These are phyloP conservation scores for Enteromius treurensis DNA, from an alignment of 2,797 vertebrate genomes.

Conservation along the genomic window DNA sequence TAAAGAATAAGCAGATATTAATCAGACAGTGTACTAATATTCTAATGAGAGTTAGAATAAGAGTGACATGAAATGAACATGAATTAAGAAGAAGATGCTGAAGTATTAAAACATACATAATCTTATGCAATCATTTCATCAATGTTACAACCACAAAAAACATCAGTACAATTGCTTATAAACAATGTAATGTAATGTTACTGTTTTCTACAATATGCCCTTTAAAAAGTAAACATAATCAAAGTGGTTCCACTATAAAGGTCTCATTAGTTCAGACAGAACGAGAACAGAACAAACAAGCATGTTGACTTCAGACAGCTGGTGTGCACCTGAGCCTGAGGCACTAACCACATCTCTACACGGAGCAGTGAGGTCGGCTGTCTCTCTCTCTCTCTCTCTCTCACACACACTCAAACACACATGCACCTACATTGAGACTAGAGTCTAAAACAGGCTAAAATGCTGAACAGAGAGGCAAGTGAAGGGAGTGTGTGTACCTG, in stretches of 20 bases:
- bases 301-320: constrained; percentile 3
- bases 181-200: neutral
- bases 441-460: constrained; percentile 5
- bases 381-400: neutral
- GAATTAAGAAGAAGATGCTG: neutral
- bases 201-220: neutral
- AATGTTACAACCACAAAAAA: neutral
- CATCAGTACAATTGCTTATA: neutral
- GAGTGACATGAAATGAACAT: neutral
- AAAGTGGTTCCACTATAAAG: neutral
- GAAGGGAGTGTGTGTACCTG: constrained; percentile 47
- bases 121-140: neutral
- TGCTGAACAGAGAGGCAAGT: neutral
- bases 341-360: neutral
- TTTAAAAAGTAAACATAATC: neutral
- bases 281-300: constrained; percentile 5
- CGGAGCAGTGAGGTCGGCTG: neutral
- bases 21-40: no score
- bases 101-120: neutral
- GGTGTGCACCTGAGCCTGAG: constrained; percentile 15
- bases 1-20: no score
- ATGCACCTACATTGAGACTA: neutral
- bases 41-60: no score
- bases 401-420: neutral
- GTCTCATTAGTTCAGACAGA: neutral